Percentiles rank a stretch among this genome's conserved stretches.
Evolutionary conservation across 2,888 invertebrate genomes (phyloP).

Genomic region (Seira ritae): DNA sequence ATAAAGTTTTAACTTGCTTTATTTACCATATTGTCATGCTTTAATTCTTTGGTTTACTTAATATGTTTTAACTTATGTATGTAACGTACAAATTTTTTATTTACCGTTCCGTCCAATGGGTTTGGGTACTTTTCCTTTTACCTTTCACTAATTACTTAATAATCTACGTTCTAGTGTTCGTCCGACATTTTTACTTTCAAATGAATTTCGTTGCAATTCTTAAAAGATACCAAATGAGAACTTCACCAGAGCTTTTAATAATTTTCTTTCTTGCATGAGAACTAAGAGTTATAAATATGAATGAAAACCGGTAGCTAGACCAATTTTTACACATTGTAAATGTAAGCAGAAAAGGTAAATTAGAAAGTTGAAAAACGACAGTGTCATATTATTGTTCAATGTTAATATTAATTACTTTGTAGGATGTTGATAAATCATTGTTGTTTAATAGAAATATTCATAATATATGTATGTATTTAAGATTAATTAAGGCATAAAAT

Average conservation of each 20-base stretch:
- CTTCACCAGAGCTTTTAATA: conserved; percentile 13
- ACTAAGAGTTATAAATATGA: too few relatives aligned
- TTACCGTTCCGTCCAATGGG: conserved; percentile 51
- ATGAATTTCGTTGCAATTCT: too few relatives aligned
- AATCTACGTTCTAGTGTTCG: too few relatives aligned
- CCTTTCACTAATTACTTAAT: too few relatives aligned
- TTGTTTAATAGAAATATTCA: background rate
- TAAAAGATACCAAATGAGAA: background rate
- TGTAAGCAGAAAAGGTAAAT: conserved; percentile 8
- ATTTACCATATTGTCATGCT: background rate
- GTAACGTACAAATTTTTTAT: background rate
- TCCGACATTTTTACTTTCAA: background rate
- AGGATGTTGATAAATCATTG: background rate
- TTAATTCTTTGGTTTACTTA: conserved; percentile 13
- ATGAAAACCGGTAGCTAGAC: conserved; percentile 48
- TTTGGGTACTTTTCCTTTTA: conserved; percentile 32
- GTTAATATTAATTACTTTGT: conserved; percentile 12
- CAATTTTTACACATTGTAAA: conserved; percentile 25
- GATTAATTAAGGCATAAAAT: too few relatives aligned
- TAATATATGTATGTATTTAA: background rate
- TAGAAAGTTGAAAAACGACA: conserved; percentile 46
- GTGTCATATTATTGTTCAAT: conserved; percentile 50
- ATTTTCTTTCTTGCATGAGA: background rate
- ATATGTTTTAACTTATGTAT: background rate
- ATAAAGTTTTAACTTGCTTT: background rate